Evolutionary conservation across 2,797 vertebrate genomes (phyloP).

Genomic region (Diplodus puntazzo): DNA sequence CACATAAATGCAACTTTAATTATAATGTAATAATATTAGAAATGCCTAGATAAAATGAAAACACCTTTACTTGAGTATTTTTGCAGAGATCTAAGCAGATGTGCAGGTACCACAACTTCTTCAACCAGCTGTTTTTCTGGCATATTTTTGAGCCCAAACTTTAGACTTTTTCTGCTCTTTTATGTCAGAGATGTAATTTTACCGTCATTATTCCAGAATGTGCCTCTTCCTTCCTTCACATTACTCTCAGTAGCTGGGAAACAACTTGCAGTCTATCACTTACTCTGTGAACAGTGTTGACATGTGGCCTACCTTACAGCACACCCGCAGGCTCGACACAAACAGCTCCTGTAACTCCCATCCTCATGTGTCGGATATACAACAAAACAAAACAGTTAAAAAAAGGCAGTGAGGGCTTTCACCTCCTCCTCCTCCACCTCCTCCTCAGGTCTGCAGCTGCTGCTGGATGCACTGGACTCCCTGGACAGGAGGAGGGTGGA

Average conservation of each 20-base stretch:
- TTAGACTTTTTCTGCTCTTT: no score
- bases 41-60: background rate
- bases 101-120: background rate
- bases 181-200: background rate
- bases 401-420: background rate
- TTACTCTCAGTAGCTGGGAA: background rate
- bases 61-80: background rate
- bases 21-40: background rate
- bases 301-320: conserved; percentile 50
- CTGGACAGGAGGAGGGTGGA: conserved; percentile 3
- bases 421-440: conserved; percentile 37
- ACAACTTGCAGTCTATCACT: background rate
- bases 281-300: background rate
- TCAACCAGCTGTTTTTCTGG: no score
- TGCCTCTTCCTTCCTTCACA: background rate
- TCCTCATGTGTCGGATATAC: background rate
- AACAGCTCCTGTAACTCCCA: conserved; percentile 1
- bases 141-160: background rate
- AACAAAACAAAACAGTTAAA: background rate
- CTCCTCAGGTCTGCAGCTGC: conserved; percentile 31
- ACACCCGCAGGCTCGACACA: conserved; percentile 3
- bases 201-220: no score
- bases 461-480: conserved; percentile 44
- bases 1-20: no score
- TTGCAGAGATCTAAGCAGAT: no score